Conservation (phyloP, 1,140 invertebrate species). For the Drosophila auraria region DNA sequence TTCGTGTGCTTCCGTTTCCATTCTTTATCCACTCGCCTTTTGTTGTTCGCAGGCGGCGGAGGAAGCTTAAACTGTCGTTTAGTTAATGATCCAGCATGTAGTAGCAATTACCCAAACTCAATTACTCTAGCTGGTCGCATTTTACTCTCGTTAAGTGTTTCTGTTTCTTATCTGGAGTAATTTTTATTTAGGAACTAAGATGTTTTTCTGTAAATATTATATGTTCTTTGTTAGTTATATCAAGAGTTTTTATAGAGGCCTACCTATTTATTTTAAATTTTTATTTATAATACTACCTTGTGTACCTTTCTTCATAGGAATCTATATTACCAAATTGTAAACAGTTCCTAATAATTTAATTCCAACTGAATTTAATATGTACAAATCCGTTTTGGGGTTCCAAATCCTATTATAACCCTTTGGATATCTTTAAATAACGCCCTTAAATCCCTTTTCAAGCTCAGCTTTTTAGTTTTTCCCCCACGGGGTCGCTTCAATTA, state of each 20-base stretch:
- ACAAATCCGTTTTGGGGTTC: not conserved
- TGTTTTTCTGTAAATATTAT: not conserved
- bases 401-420: not conserved
- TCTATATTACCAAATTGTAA: no score
- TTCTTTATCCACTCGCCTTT: constrained; percentile 21
- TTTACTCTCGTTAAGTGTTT: constrained; percentile 13
- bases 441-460: not conserved
- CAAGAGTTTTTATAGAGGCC: no score
- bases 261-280: no score
- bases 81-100: constrained; percentile 77
- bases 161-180: constrained; percentile 52
- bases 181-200: constrained; percentile 33
- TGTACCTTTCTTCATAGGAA: not conserved
- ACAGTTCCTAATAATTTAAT: not conserved
- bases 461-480: not conserved
- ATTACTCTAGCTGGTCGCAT: not conserved
- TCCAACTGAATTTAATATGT: not conserved
- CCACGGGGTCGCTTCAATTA: constrained; percentile 26
- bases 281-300: not conserved
- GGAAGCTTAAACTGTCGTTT: constrained; percentile 75
- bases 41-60: constrained; percentile 16
- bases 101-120: constrained; percentile 41
- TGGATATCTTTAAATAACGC: no score
- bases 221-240: no score
- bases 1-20: constrained; percentile 32